A percentile compares a stretch with the other conserved stretches of the same genome.
Evolutionary conservation across 2,797 vertebrate species (phyloP).

Genomic region (Propithecus deckenii): DNA sequence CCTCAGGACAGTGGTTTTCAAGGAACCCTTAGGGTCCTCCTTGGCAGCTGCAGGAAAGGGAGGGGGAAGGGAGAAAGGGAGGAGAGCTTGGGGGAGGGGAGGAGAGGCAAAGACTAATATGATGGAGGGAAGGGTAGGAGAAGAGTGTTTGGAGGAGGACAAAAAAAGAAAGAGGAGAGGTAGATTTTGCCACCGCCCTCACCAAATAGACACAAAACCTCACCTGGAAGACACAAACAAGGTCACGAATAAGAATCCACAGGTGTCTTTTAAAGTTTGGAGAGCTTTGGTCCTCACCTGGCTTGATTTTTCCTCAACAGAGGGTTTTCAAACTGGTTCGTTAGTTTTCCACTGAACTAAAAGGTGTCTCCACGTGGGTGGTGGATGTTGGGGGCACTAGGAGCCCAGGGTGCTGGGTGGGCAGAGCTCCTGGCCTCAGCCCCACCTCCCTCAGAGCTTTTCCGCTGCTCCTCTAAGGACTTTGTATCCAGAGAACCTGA

Average conservation of each 20-base stretch:
- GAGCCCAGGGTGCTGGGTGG: not conserved
- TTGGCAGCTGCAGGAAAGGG: not conserved
- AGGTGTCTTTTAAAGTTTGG: not conserved
- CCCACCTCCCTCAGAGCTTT: not conserved
- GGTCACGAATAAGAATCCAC: not conserved
- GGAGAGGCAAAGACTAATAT: not conserved
- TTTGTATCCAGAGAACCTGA: not conserved
- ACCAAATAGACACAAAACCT: not conserved
- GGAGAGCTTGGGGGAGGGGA: not conserved
- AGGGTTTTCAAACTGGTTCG: slow-evolving; percentile 1
- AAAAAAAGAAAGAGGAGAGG: not conserved
- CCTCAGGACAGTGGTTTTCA: not conserved
- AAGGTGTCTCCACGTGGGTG: not conserved
- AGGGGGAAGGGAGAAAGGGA: not conserved
- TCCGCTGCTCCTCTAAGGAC: not conserved
- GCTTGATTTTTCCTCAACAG: slow-evolving; percentile 25
- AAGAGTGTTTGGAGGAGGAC: not conserved
- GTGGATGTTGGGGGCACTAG: not conserved
- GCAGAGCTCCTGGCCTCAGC: not conserved
- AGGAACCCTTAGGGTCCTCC: not conserved
- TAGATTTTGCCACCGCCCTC: not conserved
- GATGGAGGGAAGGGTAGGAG: not conserved
- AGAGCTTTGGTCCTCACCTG: not conserved
- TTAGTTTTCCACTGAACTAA: not conserved
- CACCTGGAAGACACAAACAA: slow-evolving; percentile 19